These are phyloP conservation scores for Carassius gibelio DNA, from an alignment of 2,113 vertebrate species.

Conservation along the genomic window DNA sequence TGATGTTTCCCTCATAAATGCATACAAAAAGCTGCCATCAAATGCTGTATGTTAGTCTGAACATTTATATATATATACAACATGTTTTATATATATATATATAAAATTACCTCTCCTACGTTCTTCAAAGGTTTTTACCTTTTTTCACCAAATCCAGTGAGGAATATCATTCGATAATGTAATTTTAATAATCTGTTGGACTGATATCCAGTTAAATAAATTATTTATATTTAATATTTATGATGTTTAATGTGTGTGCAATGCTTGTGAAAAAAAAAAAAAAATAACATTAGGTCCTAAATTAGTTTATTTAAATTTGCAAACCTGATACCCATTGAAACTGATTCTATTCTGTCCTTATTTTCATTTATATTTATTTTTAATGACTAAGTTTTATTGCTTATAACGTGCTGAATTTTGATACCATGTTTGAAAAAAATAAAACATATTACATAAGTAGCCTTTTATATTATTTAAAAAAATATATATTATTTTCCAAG, in stretches of 20 bases:
- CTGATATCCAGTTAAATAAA: not conserved
- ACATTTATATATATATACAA: not conserved
- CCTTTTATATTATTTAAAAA: too few species aligned
- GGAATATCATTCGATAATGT: not conserved
- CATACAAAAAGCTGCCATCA: not conserved
- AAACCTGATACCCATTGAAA: too few species aligned
- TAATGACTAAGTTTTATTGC: too few species aligned
- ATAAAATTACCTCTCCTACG: not conserved
- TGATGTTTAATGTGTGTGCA: not conserved
- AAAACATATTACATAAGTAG: too few species aligned
- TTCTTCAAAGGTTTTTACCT: not conserved
- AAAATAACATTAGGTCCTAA: not conserved
- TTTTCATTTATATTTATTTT: too few species aligned
- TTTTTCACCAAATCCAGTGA: not conserved
- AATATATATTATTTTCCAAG: not conserved
- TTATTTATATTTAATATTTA: not conserved
- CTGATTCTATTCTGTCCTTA: too few species aligned
- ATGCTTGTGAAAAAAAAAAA: not conserved
- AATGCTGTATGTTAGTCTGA: not conserved
- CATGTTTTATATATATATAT: too few species aligned
- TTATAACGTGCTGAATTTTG: too few species aligned
- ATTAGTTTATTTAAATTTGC: not conserved
- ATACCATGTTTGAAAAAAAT: too few species aligned
- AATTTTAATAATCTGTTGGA: not conserved
- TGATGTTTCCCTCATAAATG: not conserved